These are phyloP conservation scores for Rhizoglyphus robini DNA, from an alignment of 1,140 invertebrate genomes.

Conservation along the genomic window DNA sequence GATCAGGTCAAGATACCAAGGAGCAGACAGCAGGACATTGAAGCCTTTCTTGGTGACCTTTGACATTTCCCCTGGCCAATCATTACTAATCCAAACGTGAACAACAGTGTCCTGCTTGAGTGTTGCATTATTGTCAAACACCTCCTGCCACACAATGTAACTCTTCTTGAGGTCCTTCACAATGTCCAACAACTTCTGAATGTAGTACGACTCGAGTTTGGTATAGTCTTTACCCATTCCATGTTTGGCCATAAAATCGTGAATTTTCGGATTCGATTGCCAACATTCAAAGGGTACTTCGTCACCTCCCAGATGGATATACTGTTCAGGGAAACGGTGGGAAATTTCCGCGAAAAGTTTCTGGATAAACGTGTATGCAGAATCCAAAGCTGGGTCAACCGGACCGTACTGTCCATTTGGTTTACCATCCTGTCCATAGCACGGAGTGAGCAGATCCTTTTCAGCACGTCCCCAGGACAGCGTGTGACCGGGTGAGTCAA, in stretches of 20 bases:
- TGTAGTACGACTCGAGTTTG: slow-evolving; percentile 52
- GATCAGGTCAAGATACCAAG: slow-evolving; percentile 35
- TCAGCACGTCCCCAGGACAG: slow-evolving; percentile 37
- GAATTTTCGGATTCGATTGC: slow-evolving; percentile 56
- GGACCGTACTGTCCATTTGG: slow-evolving; percentile 52
- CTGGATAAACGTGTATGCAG: slow-evolving; percentile 51
- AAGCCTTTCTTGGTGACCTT: slow-evolving; percentile 32
- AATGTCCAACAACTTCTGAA: slow-evolving; percentile 46
- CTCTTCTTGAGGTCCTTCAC: slow-evolving; percentile 33
- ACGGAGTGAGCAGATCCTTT: slow-evolving; percentile 15
- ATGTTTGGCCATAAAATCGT: slow-evolving; percentile 48
- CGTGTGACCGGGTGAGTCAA: slow-evolving; percentile 38
- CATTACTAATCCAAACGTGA: slow-evolving; percentile 49
- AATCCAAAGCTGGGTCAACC: slow-evolving; percentile 51
- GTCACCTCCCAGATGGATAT: slow-evolving; percentile 76
- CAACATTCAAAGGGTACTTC: slow-evolving; percentile 77
- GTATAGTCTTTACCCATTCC: slow-evolving; percentile 43
- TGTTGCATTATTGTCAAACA: slow-evolving; percentile 60
- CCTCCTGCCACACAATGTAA: slow-evolving; percentile 81
- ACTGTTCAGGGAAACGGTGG: slow-evolving; percentile 55
- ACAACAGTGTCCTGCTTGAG: slow-evolving; percentile 50
- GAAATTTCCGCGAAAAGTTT: slow-evolving; percentile 54
- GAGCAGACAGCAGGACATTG: slow-evolving; percentile 31
- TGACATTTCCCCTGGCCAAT: slow-evolving; percentile 33
- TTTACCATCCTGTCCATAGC: slow-evolving; percentile 25